phyloP scores from a whole-genome alignment of 2,888 invertebrate species.

The Lingula anatina region DNA sequence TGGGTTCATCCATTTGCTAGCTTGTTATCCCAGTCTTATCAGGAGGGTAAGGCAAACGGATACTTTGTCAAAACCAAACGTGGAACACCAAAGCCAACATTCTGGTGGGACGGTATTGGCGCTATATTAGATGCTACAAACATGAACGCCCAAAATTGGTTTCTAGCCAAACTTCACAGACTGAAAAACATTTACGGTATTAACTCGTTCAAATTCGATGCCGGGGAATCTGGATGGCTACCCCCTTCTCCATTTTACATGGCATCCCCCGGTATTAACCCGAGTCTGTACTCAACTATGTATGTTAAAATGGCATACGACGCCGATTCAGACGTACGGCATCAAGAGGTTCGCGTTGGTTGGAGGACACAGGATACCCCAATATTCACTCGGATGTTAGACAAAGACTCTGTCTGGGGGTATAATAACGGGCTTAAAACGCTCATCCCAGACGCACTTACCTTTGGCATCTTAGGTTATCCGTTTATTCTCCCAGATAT shows the following conservation, averaged over 20 bases:
- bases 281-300: slow-evolving; percentile 23
- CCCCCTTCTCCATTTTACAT: slow-evolving; percentile 14
- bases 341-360: slow-evolving; percentile 81
- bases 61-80: no score
- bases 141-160: slow-evolving; percentile 75
- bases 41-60: no score
- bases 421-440: slow-evolving; percentile 67
- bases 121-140: slow-evolving; percentile 80
- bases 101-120: slow-evolving; percentile 71
- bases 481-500: slow-evolving; percentile 87
- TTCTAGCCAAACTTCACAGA: slow-evolving; percentile 62
- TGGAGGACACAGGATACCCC: slow-evolving; percentile 76
- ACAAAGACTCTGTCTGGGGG: slow-evolving; percentile 83
- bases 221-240: slow-evolving; percentile 54
- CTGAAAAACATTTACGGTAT: slow-evolving; percentile 65
- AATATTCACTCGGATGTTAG: slow-evolving; percentile 75
- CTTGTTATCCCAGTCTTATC: slow-evolving; percentile 75
- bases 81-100: slow-evolving; percentile 57
- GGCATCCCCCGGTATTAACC: slow-evolving; percentile 14
- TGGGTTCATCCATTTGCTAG: slow-evolving; percentile 59
- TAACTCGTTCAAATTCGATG: slow-evolving; percentile 83
- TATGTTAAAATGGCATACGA: slow-evolving; percentile 20
- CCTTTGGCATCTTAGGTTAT: slow-evolving; percentile 71
- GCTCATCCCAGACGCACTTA: slow-evolving; percentile 75
- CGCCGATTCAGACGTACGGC: slow-evolving; percentile 67